Evolutionary conservation across 1,140 invertebrate genomes (phyloP).

Genomic region (Drusus annulatus): DNA sequence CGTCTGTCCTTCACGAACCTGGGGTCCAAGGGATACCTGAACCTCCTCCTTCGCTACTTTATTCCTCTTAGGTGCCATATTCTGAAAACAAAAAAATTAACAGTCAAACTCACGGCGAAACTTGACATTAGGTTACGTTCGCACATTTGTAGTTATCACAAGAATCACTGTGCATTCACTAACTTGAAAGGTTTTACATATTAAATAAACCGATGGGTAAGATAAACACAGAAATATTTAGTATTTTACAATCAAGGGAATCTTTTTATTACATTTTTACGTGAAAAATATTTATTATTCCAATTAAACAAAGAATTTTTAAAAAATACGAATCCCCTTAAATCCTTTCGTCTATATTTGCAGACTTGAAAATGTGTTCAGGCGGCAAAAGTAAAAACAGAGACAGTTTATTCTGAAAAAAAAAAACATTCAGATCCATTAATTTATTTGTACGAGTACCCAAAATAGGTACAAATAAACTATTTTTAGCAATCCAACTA

Average conservation of each 20-base stretch:
- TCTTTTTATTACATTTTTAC: too few relatives aligned
- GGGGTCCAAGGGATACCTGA: constrained; percentile 96
- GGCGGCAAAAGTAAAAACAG: too few relatives aligned
- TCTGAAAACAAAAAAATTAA: constrained; percentile 40
- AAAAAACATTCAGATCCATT: too few relatives aligned
- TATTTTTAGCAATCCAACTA: too few relatives aligned
- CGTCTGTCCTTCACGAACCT: constrained; percentile 96
- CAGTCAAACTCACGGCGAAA: constrained; percentile 10
- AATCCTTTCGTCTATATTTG: too few relatives aligned
- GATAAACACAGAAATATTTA: background rate
- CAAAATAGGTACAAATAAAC: too few relatives aligned
- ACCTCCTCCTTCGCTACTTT: constrained; percentile 97
- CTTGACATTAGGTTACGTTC: constrained; percentile 42
- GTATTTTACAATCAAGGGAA: background rate
- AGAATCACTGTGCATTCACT: constrained; percentile 13
- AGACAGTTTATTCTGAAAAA: too few relatives aligned
- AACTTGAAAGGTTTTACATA: background rate
- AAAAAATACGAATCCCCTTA: too few relatives aligned
- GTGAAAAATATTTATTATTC: too few relatives aligned
- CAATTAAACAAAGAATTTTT: too few relatives aligned
- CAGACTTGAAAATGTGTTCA: too few relatives aligned
- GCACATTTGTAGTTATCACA: constrained; percentile 33
- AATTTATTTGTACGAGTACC: too few relatives aligned
- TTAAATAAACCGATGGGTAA: background rate
- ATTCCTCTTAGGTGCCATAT: constrained; percentile 97